Base-by-base conservation (phyloP, 2,113 vertebrate species). In the Myrmecophaga tridactyla region DNA sequence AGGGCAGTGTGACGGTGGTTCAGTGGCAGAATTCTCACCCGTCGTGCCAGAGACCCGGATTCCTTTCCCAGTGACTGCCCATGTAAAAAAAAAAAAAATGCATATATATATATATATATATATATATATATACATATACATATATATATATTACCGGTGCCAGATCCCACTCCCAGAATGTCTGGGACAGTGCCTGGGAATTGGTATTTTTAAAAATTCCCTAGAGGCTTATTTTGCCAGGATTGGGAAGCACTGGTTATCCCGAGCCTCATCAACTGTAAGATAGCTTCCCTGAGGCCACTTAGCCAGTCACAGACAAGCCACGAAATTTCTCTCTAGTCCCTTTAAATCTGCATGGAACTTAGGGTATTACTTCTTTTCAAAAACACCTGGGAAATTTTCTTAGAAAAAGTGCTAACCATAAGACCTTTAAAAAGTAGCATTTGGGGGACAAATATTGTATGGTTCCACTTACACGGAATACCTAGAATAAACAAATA, bases 331-430 rank as follows among this genome's bases (percentile, higher is more conserved):
- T 18, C 9, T 75, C 25, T 78, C 43, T 41, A 18, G 7, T 92
- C 53, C 69, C 29, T 60, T 48, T 56, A 48, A 77, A 89, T 94
- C 78, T 53, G 15, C 56, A 86, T 31, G 72, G 62, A 96, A 86
- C 43, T n/a, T 18, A 70, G 76, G 63, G 72, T n/a, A n/a, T 29
- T 36, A 27, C 83, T 92, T 92, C 72, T 89, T 90, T 90, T 82
- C 9, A 63, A 56, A 92, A 88, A 31, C 34, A 89, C n/a, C n/a
- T 46, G 70, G 23, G 4, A 90, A 90, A 87, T 53, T 84, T 9
- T 75, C 81, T 82, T 95, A 5, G 20, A 86, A 92, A 67, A 94
- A 58, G 5, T 76, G 23, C 65, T 90, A 65, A 15, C 25, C 58
- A 0, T 92, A 80, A 96, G 39, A 83, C n/a, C 83, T 56, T 56